Evolutionary conservation across 2,888 invertebrate genomes (phyloP).

Genomic region (Neoascia interrupta): DNA sequence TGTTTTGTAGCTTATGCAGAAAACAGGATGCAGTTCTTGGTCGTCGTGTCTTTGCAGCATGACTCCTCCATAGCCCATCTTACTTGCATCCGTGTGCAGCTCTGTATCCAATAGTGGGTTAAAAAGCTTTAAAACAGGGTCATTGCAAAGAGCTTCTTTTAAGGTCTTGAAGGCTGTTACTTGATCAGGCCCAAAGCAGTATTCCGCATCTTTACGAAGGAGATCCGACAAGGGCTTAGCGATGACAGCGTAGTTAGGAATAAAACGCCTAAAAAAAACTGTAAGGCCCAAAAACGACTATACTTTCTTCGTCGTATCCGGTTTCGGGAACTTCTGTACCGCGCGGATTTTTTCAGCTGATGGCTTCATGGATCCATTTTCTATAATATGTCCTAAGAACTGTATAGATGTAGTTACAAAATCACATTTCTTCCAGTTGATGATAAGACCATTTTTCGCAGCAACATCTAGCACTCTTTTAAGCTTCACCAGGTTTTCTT

Average conservation of each 20-base stretch:
- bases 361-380: constrained; percentile 54
- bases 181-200: constrained; percentile 13
- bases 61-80: neutral
- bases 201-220: constrained; percentile 7
- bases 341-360: constrained; percentile 70
- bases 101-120: constrained; percentile 55
- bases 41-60: constrained; percentile 6
- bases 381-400: neutral
- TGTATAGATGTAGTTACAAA: neutral
- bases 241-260: constrained; percentile 43
- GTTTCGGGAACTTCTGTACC: constrained; percentile 59
- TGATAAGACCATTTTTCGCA: neutral
- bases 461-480: neutral
- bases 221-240: constrained; percentile 65
- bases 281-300: constrained; percentile 72
- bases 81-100: constrained; percentile 69
- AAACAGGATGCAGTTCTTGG: neutral
- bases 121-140: constrained; percentile 62
- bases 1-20: constrained; percentile 5
- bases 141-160: constrained; percentile 38
- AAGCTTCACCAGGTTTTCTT: neutral
- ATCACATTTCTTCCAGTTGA: neutral
- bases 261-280: constrained; percentile 70
- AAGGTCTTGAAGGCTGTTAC: constrained; percentile 1
- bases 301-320: constrained; percentile 68